Percentiles rank a stretch among this genome's conserved stretches.
These are phyloP conservation scores for Sandelia bainsii DNA, from an alignment of 2,797 vertebrate genomes.

Conservation along the genomic window DNA sequence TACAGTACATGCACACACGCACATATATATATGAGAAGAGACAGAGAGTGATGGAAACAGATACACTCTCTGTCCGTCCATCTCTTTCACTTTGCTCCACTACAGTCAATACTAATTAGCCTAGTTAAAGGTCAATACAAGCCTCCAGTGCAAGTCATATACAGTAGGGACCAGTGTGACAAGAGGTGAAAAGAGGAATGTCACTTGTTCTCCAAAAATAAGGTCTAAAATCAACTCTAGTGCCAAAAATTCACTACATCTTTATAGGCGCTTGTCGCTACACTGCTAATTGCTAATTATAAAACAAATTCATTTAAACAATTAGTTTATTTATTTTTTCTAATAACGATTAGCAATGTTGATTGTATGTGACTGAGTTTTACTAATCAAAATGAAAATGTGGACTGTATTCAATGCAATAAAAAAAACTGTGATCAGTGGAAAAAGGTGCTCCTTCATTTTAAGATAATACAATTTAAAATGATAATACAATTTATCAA, in stretches of 20 bases:
- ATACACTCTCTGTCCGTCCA: constrained; percentile 37
- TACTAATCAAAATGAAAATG: neutral
- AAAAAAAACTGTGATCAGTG: neutral
- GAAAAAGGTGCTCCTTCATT: neutral
- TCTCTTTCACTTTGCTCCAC: constrained; percentile 47
- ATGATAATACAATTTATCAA: neutral
- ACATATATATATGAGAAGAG: neutral
- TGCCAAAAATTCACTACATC: neutral
- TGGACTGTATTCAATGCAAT: neutral
- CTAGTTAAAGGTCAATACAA: constrained; percentile 78
- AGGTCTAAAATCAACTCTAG: constrained; percentile 4
- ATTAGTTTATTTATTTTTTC: neutral
- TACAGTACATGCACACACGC: no score
- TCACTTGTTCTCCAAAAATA: constrained; percentile 11
- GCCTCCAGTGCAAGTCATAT: constrained; percentile 64
- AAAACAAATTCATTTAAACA: neutral
- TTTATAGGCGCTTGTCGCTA: neutral
- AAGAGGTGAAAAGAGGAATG: constrained; percentile 30
- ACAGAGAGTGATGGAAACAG: constrained; percentile 11
- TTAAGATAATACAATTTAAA: no score
- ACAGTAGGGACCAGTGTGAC: constrained; percentile 58
- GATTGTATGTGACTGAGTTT: neutral
- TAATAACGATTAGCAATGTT: neutral
- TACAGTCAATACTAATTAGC: constrained; percentile 86
- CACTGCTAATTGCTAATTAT: neutral